Evolutionary conservation across 1,140 invertebrate genomes (phyloP).

Genomic region (Anagrus nilaparvatae): DNA sequence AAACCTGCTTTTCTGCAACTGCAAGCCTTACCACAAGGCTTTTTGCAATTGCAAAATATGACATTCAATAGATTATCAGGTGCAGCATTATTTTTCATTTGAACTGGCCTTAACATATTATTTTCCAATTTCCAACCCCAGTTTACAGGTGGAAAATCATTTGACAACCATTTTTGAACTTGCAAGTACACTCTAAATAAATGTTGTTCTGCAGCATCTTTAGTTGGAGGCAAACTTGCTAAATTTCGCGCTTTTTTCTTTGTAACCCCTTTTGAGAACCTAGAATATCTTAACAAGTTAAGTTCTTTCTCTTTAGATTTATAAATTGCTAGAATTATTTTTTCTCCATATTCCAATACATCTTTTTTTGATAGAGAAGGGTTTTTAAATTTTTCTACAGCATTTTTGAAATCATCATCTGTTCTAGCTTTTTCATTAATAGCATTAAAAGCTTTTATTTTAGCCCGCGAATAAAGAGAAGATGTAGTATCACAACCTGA

Average conservation of each 20-base stretch:
- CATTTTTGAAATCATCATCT: not conserved
- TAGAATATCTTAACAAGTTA: not conserved
- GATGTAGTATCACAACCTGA: slow-evolving; percentile 32
- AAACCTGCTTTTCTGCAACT: no score
- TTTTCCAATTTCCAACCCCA: not conserved
- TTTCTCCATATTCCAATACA: not conserved
- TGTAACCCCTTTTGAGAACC: not conserved
- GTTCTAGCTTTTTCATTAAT: no score
- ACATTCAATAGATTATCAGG: not conserved
- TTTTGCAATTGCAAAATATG: not conserved
- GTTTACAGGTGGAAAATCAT: not conserved
- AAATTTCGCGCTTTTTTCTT: not conserved
- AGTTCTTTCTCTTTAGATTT: not conserved
- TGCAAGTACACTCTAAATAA: slow-evolving; percentile 12
- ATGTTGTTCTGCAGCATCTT: slow-evolving; percentile 12
- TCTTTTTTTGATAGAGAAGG: not conserved
- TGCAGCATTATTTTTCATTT: not conserved
- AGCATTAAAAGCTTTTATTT: slow-evolving; percentile 22
- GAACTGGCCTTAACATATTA: not conserved
- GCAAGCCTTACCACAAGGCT: no score
- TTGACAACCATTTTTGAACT: slow-evolving; percentile 10
- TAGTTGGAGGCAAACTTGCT: slow-evolving; percentile 13
- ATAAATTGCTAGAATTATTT: not conserved
- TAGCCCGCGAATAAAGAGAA: slow-evolving; percentile 29
- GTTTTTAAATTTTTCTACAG: not conserved